Evolutionary conservation across 2,797 vertebrate species (phyloP).

Genomic region (Varecia variegata): DNA sequence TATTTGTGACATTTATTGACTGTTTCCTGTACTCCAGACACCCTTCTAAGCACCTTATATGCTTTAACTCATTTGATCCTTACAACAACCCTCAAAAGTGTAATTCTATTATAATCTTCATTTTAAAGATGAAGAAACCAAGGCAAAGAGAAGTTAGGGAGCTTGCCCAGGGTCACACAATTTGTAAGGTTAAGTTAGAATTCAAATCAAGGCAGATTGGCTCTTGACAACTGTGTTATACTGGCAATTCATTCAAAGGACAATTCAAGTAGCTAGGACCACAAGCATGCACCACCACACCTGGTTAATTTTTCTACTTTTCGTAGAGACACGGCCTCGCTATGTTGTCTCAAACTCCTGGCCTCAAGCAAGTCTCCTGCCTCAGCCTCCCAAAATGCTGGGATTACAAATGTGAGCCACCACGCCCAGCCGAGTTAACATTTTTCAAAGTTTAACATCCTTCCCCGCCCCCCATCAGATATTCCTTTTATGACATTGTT

Average conservation of each 20-base stretch:
- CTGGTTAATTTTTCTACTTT: not conserved
- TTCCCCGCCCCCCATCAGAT: not conserved
- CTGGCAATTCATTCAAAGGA: not conserved
- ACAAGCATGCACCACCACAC: not conserved
- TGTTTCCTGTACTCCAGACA: not conserved
- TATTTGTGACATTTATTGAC: not conserved
- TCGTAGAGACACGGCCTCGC: not conserved
- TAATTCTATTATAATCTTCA: not conserved
- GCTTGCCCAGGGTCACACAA: not conserved
- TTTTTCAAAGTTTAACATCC: not conserved
- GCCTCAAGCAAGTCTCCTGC: no score
- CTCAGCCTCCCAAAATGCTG: not conserved
- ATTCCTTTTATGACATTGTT: not conserved
- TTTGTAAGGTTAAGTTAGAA: not conserved
- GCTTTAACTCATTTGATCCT: constrained; percentile 3
- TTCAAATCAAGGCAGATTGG: not conserved
- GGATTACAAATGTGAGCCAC: not conserved
- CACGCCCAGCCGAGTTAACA: not conserved
- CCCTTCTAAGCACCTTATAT: not conserved
- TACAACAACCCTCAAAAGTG: not conserved
- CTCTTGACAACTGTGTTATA: not conserved
- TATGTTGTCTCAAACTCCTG: not conserved
- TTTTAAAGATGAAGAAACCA: not conserved
- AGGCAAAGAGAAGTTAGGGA: not conserved
- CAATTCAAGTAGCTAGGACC: not conserved